Evolutionary conservation across 2,797 vertebrate genomes (phyloP).

Genomic region (Saxicola maurus): DNA sequence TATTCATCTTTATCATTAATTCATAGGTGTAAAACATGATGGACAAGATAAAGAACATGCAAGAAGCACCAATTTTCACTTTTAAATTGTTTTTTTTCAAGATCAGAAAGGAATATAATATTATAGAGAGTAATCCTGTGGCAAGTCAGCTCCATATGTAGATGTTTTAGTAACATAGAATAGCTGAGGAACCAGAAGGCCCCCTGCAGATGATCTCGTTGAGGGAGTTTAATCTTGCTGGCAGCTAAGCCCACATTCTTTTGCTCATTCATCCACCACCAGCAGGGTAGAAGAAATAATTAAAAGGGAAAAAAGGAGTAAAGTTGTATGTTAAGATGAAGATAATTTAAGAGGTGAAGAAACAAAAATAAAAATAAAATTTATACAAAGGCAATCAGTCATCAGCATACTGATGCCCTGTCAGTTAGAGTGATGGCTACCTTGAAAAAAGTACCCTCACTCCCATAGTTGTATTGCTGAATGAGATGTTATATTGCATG

Average conservation of each 20-base stretch:
- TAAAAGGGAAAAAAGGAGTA: neutral
- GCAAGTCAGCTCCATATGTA: neutral
- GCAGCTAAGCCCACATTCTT: neutral
- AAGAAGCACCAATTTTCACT: neutral
- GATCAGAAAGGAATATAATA: neutral
- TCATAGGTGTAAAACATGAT: neutral
- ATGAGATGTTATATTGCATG: neutral
- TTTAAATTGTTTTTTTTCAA: neutral
- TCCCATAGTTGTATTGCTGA: neutral
- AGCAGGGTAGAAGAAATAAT: neutral
- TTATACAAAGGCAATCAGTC: neutral
- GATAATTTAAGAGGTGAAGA: neutral
- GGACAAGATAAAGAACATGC: neutral
- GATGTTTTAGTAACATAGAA: neutral
- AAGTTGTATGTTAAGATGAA: neutral
- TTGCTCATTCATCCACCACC: neutral
- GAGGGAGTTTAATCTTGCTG: neutral
- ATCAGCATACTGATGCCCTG: neutral
- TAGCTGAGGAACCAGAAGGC: neutral
- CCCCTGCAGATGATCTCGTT: neutral
- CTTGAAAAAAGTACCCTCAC: neutral
- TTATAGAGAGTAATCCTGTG: neutral
- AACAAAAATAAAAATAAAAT: neutral
- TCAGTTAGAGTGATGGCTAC: neutral
- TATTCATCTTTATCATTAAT: neutral